A percentile compares a stretch with the other conserved stretches of the same genome.
Evolutionary conservation across 2,797 vertebrate species (phyloP).

Genomic region (Bothrops alternatus): DNA sequence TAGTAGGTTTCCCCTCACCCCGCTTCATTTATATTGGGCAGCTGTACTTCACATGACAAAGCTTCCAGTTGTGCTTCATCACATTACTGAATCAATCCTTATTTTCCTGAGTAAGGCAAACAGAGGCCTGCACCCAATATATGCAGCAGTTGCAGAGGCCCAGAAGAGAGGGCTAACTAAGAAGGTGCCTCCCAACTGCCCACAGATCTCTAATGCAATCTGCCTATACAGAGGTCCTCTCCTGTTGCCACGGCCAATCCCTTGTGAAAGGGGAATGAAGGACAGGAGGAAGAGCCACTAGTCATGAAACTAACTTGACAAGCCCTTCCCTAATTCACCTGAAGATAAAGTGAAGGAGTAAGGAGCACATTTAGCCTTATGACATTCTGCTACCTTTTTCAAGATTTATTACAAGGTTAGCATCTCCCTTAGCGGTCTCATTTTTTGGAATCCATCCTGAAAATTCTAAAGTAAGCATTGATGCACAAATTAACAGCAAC

Average conservation of each 20-base stretch:
- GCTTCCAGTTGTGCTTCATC: constrained; percentile 43
- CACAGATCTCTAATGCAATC: background rate
- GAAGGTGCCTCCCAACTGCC: background rate
- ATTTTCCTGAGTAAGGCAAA: constrained; percentile 20
- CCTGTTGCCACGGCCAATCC: background rate
- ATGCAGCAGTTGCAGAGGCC: background rate
- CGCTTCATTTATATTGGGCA: background rate
- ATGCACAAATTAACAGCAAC: background rate
- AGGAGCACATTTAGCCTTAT: background rate
- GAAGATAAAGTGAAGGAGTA: background rate
- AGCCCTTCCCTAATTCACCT: background rate
- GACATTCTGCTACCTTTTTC: background rate
- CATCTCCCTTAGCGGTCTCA: background rate
- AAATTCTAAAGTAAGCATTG: background rate
- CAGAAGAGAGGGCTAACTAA: background rate
- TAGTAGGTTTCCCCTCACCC: constrained; percentile 17
- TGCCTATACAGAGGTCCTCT: background rate
- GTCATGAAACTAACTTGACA: background rate
- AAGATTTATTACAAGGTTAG: background rate
- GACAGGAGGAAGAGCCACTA: background rate
- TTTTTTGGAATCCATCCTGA: background rate
- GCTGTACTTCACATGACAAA: constrained; percentile 4
- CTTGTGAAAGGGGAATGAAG: background rate
- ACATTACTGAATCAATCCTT: constrained; percentile 54
- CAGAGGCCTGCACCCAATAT: background rate